Evolutionary conservation across 1,140 invertebrate species (phyloP), one percentile per base, ranked within the genome.

Genomic region (Bombus superbus): DNA sequence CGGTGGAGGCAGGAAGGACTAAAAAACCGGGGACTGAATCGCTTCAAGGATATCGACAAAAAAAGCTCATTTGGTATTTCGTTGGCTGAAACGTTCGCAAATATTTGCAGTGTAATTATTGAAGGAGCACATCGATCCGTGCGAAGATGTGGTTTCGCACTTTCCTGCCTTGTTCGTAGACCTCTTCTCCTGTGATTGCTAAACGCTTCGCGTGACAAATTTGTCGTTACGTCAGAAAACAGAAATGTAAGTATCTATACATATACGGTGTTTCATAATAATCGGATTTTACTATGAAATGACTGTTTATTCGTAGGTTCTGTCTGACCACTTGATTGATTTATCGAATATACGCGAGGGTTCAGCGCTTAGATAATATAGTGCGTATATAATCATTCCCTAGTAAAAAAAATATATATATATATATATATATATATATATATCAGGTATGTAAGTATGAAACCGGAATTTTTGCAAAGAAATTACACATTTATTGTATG

Each of bases 81-180:
- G 59, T 62, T 38, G 18, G 66, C 28, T 62, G 44, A 64, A 86
- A 79, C 76, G 47, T 62, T 32, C n/a, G 40, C 42, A 57, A 22
- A 18, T 74, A 44, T 85, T 78, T 80, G 57, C 69, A 15, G 59
- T 64, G 84, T 86, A 35, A 87, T 73, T 32, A 57, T 64, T 47
- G 66, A 32, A 53, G 32, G 22, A 35, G 59, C 28, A 38, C 35
- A 44, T 74, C 3, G 22, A 47, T 35, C 72, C 57, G 38, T 75
- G 40, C 47, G 35, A 75, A 53, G 32, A 42, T 38, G 25, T 18
- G 28, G 13, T 44, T 25, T 66, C 22, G n/a, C 57, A 53, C 44
- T 77, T 77, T 68, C 28, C 1, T 53, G 22, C 13, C 15, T 38
- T 47, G 32, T 53, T 8, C 32, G 1, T 42, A 47, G 38, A 42